Conservation (phyloP, 2,797 vertebrate species). For the Periparus ater region DNA sequence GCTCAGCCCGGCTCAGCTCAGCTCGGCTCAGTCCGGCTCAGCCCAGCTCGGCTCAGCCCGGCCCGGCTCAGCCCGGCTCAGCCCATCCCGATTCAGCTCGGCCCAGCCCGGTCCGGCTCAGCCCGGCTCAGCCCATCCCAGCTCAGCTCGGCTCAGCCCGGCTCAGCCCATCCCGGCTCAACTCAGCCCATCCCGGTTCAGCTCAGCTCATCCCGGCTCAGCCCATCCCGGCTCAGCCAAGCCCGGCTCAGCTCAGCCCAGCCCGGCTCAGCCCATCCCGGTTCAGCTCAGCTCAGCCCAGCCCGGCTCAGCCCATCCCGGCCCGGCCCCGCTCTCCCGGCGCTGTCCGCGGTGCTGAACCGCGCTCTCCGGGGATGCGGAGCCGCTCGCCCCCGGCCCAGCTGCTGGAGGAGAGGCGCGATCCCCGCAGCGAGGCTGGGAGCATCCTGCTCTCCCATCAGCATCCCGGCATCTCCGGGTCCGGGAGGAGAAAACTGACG, state of each 20-base stretch:
- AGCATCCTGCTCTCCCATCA: neutral
- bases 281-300: too few species aligned
- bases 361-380: neutral
- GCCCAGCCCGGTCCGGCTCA: accelerated
- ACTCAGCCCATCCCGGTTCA: accelerated
- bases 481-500: neutral
- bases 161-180: neutral
- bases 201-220: neutral
- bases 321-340: neutral
- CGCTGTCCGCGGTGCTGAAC: constrained; percentile 73
- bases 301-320: too few species aligned
- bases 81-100: too few species aligned
- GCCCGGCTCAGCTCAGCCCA: too few species aligned
- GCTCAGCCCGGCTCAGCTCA: accelerated
- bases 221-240: accelerated
- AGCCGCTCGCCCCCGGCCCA: too few species aligned
- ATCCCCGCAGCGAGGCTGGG: neutral
- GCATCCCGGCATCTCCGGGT: neutral
- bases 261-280: too few species aligned
- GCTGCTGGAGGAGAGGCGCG: accelerated
- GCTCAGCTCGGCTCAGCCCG: accelerated
- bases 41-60: neutral
- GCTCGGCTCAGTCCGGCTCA: neutral
- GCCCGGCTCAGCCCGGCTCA: too few species aligned
- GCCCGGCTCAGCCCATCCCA: accelerated